Evolutionary conservation across 2,113 vertebrate genomes (phyloP).

Genomic region (Glaucomys volans): DNA sequence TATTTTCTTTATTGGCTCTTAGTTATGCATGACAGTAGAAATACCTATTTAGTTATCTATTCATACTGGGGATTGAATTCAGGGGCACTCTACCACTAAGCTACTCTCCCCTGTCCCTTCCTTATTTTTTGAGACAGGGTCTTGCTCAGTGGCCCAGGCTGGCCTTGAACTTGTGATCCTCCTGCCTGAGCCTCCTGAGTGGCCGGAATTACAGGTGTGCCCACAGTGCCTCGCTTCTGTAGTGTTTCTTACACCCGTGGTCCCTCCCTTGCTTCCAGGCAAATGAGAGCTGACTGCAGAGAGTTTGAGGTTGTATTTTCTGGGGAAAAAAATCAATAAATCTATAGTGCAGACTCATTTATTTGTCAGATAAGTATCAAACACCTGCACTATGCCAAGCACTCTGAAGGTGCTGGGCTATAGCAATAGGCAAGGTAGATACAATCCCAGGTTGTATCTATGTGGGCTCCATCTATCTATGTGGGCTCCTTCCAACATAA

Average conservation of each 20-base stretch:
- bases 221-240: too few species aligned
- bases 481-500: not conserved
- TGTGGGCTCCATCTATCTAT: not conserved
- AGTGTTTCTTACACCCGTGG: not conserved
- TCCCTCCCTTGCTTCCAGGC: not conserved
- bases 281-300: not conserved
- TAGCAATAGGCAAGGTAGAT: not conserved
- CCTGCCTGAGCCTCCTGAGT: too few species aligned
- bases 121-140: too few species aligned
- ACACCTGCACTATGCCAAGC: not conserved
- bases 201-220: too few species aligned
- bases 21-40: too few species aligned
- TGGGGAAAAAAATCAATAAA: not conserved
- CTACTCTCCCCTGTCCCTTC: too few species aligned
- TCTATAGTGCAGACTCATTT: not conserved
- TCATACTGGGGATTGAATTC: too few species aligned
- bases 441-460: not conserved
- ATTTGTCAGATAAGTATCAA: not conserved
- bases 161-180: too few species aligned
- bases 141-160: too few species aligned
- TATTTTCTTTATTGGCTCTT: too few species aligned
- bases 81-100: too few species aligned
- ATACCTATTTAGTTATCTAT: too few species aligned
- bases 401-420: not conserved
- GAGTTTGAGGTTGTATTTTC: not conserved